Conservation (phyloP, 2,888 invertebrate genomes). For the Deroplatys truncata region DNA sequence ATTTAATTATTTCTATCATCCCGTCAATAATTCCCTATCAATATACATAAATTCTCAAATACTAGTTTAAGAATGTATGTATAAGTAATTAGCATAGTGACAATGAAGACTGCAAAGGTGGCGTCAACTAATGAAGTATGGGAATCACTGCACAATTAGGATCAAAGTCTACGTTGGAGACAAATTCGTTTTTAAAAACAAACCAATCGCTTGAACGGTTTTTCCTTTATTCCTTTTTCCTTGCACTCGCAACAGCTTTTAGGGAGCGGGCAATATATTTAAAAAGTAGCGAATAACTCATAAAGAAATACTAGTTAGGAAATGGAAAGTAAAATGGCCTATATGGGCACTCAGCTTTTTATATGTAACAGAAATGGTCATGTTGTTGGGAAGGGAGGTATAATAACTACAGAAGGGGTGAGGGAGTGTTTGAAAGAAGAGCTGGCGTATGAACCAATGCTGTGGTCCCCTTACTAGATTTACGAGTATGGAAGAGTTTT, state of each 20-base stretch:
- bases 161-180: background rate
- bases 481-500: slow-evolving; percentile 7
- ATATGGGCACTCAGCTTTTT: background rate
- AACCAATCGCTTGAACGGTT: background rate
- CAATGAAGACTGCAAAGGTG: no score
- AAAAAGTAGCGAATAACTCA: background rate
- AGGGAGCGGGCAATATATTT: background rate
- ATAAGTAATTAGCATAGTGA: no score
- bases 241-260: background rate
- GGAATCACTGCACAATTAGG: background rate
- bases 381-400: background rate
- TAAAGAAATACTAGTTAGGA: background rate
- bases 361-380: background rate
- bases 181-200: background rate
- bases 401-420: background rate
- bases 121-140: no score
- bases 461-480: background rate
- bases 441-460: background rate
- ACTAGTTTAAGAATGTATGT: no score
- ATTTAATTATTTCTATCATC: no score
- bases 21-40: no score
- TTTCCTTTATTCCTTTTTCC: background rate
- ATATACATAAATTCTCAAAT: no score
- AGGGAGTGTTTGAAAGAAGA: background rate
- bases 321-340: background rate